phyloP scores from a whole-genome alignment of 1,140 invertebrate species.

The Heliconius nattereri region DNA sequence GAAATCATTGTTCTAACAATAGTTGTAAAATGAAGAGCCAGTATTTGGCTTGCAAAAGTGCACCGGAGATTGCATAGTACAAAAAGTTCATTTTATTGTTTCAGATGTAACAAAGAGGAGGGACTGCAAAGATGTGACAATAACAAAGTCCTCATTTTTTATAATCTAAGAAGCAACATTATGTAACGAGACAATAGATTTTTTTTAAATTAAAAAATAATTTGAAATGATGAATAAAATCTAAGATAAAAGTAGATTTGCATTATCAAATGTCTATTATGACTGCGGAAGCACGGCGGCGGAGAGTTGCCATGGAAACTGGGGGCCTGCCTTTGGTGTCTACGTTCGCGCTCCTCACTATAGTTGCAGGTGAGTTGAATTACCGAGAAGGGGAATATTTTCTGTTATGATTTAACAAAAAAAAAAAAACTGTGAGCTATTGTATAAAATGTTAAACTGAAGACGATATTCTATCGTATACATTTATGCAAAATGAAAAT shows the following conservation, averaged over 20 bases:
- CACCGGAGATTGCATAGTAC: conserved; percentile 32
- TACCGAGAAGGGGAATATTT: conserved; percentile 1
- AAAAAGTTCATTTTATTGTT: conserved; percentile 48
- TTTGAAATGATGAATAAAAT: conserved; percentile 42
- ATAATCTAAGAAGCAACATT: conserved; percentile 25
- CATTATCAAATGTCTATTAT: conserved; percentile 59
- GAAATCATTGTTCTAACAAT: conserved; percentile 38
- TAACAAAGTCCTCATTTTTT: conserved; percentile 31
- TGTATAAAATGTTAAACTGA: background rate
- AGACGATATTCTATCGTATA: too few relatives aligned
- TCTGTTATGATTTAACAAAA: background rate
- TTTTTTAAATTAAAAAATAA: conserved; percentile 10
- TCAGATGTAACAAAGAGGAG: conserved; percentile 46
- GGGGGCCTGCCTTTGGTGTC: conserved; percentile 71
- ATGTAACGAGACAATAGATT: conserved; percentile 20
- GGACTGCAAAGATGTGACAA: conserved; percentile 37
- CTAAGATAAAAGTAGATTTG: conserved; percentile 33
- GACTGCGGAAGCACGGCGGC: conserved; percentile 56
- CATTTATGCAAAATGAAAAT: conserved; percentile 8
- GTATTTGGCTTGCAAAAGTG: conserved; percentile 40
- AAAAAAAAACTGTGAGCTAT: background rate
- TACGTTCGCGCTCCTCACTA: conserved; percentile 73
- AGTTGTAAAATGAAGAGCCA: conserved; percentile 38
- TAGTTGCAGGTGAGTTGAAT: conserved; percentile 66
- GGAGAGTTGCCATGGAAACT: conserved; percentile 69